Conservation (phyloP, 2,113 vertebrate species). For the Ctenomys sociabilis region DNA sequence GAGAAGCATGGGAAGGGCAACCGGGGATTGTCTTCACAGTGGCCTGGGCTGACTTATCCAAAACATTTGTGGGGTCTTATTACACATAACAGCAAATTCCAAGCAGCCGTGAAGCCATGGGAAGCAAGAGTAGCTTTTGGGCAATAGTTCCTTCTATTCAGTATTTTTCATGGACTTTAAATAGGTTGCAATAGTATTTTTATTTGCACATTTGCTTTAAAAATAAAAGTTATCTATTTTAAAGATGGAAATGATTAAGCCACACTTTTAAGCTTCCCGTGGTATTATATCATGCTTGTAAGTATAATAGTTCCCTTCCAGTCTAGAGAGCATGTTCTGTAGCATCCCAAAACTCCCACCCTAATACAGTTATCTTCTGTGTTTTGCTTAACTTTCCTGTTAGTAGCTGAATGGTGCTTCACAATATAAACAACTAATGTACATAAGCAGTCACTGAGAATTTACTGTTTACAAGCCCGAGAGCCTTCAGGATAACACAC, state of each 20-base stretch:
- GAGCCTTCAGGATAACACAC: neutral
- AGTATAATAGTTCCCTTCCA: neutral
- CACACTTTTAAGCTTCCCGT: neutral
- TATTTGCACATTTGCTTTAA: conserved; percentile 35
- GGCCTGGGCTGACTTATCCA: neutral
- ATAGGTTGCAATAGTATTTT: neutral
- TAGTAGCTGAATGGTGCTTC: conserved; percentile 14
- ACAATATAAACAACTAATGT: neutral
- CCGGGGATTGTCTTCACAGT: neutral
- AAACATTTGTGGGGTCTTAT: conserved; percentile 38
- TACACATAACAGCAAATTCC: neutral
- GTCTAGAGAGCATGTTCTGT: neutral
- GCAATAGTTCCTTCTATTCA: neutral
- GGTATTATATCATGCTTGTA: conserved; percentile 18
- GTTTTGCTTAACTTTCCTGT: conserved; percentile 32
- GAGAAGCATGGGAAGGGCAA: neutral
- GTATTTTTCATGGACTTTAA: conserved; percentile 31
- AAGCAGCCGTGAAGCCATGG: neutral
- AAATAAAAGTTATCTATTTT: conserved; percentile 16
- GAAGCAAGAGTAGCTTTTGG: neutral
- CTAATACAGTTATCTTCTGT: neutral
- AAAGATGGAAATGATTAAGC: conserved; percentile 29
- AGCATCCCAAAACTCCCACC: neutral
- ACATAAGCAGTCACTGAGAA: neutral
- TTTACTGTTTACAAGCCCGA: neutral